A percentile compares a stretch with the other conserved stretches of the same genome.
phyloP scores from a whole-genome alignment of 1,140 invertebrate species.

The Trachelipus rathkii region DNA sequence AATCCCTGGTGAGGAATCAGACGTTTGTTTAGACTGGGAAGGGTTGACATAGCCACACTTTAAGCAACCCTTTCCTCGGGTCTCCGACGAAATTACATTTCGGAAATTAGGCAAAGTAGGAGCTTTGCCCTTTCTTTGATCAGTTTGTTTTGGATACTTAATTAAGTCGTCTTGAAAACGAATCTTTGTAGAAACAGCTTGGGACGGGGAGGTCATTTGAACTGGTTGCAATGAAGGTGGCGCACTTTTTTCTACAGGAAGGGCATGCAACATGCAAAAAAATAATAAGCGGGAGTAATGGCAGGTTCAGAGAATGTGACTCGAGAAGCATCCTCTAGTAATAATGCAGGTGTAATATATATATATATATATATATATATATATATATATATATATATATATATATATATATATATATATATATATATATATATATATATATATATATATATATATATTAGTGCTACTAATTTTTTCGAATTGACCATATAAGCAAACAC shows the following conservation, averaged over 20 bases:
- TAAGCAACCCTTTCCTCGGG: neutral
- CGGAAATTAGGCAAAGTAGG: too few relatives aligned
- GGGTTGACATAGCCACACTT: slow-evolving; percentile 6
- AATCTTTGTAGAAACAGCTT: neutral
- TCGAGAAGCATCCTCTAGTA: neutral
- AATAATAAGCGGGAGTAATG: neutral
- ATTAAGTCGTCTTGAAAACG: neutral
- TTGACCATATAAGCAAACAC: too few relatives aligned
- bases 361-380: slow-evolving; percentile 35
- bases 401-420: slow-evolving; percentile 20
- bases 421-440: slow-evolving; percentile 2
- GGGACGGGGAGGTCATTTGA: neutral
- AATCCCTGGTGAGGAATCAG: slow-evolving; percentile 32
- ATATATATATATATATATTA: neutral
- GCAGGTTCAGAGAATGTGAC: neutral
- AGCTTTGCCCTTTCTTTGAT: neutral
- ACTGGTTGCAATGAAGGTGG: neutral
- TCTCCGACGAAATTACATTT: neutral
- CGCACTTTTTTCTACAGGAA: slow-evolving; percentile 5
- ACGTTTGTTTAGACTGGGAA: neutral
- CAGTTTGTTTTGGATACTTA: neutral
- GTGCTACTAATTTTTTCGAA: neutral
- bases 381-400: slow-evolving; percentile 35
- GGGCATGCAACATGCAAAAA: slow-evolving; percentile 4
- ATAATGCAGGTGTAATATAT: slow-evolving; percentile 26